Conservation (phyloP, 2,888 invertebrate species). For the Eristalis intricaria region DNA sequence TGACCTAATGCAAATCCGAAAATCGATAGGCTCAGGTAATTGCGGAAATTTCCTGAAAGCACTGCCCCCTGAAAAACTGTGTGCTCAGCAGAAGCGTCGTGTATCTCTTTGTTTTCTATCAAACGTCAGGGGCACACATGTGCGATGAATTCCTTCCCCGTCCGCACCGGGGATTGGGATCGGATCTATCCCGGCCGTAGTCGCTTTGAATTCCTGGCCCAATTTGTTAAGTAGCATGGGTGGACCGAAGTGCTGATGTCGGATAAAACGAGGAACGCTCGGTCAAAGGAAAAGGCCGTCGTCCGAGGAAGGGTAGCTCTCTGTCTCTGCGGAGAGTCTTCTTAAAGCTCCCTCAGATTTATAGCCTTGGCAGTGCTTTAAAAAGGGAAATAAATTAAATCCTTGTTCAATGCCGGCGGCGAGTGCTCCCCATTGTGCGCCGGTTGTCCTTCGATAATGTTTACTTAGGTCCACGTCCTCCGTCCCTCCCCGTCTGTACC, state of each 20-base stretch:
- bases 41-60: not conserved
- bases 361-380: not conserved
- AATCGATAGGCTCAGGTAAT: not conserved
- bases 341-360: conserved; percentile 4
- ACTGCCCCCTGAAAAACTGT: not conserved
- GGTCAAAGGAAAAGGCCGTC: not conserved
- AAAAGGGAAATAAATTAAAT: conserved; percentile 36
- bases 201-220: not conserved
- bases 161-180: not conserved
- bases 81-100: not conserved
- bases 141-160: not conserved
- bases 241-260: not conserved
- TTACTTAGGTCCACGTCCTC: conserved; percentile 31
- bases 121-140: not conserved
- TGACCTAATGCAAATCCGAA: not conserved
- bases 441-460: conserved; percentile 27
- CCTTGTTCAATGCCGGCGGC: conserved; percentile 28
- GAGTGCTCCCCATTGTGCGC: conserved; percentile 13
- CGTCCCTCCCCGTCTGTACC: not conserved
- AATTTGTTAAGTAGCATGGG: not conserved
- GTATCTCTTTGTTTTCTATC: not conserved
- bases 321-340: not conserved
- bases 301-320: not conserved
- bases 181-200: not conserved
- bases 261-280: not conserved